Percentiles rank a stretch among this genome's conserved stretches.
These are phyloP conservation scores for Seriola dumerili DNA, from an alignment of 2,113 vertebrate species.

Conservation along the genomic window DNA sequence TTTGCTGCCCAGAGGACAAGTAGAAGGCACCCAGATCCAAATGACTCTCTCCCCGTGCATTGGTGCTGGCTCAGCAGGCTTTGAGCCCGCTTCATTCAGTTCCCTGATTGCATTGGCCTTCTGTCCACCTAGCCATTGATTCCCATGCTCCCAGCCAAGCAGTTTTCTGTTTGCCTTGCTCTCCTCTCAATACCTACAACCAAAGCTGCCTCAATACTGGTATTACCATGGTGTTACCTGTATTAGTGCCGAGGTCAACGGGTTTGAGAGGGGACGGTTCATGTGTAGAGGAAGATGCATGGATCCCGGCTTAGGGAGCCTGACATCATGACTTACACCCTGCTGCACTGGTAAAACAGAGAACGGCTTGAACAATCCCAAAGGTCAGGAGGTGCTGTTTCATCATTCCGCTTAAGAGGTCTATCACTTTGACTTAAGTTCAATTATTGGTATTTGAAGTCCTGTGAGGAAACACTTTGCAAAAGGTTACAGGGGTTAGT, in stretches of 20 bases:
- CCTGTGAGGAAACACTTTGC: conserved; percentile 52
- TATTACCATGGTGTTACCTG: conserved; percentile 59
- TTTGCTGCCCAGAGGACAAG: conserved; percentile 73
- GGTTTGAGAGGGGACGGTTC: conserved; percentile 64
- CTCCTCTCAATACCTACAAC: conserved; percentile 61
- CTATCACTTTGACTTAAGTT: conserved; percentile 61
- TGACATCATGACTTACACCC: conserved; percentile 65
- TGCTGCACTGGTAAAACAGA: conserved; percentile 53
- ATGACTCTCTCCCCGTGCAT: conserved; percentile 61
- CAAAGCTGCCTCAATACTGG: conserved; percentile 53
- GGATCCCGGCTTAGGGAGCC: conserved; percentile 27
- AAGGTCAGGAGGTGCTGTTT: conserved; percentile 75
- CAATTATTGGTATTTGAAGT: conserved; percentile 53
- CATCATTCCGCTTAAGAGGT: conserved; percentile 59
- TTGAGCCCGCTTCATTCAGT: conserved; percentile 74
- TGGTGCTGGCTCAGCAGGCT: conserved; percentile 84
- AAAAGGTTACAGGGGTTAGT: conserved; percentile 44
- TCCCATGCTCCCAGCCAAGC: conserved; percentile 74
- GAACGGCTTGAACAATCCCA: conserved; percentile 40
- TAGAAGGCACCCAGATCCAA: conserved; percentile 75
- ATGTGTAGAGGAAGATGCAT: conserved; percentile 42
- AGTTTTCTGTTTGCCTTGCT: conserved; percentile 69
- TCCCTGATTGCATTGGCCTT: conserved; percentile 84
- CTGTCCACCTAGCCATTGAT: conserved; percentile 83
- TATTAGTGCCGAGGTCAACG: conserved; percentile 70